A percentile compares a stretch with the other conserved stretches of the same genome.
These are phyloP conservation scores for Syritta pipiens DNA, from an alignment of 2,888 invertebrate species.

Conservation along the genomic window DNA sequence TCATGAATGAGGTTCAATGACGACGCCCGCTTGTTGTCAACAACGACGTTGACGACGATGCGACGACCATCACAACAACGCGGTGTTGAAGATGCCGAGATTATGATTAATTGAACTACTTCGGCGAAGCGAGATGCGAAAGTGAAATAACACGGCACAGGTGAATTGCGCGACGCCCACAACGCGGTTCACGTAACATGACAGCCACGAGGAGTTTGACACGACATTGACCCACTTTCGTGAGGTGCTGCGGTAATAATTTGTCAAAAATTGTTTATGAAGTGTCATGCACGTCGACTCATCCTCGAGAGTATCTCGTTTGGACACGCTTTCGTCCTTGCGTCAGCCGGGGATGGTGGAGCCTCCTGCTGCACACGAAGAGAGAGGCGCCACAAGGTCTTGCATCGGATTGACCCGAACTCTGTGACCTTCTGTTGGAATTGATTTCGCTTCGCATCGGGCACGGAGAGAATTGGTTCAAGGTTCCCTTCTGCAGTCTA, in stretches of 20 bases:
- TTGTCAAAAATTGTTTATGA: constrained; percentile 18
- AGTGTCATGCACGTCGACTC: background rate
- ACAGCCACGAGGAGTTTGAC: constrained; percentile 16
- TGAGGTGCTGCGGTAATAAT: constrained; percentile 36
- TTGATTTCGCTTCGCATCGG: constrained; percentile 64
- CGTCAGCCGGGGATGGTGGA: no score
- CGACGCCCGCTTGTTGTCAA: no score
- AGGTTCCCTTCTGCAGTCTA: constrained; percentile 63
- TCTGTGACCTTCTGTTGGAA: constrained; percentile 50
- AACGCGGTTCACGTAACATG: background rate
- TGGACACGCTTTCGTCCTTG: constrained; percentile 1
- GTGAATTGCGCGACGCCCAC: constrained; percentile 26
- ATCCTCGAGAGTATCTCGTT: background rate
- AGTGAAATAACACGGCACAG: background rate
- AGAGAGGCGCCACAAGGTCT: constrained; percentile 32
- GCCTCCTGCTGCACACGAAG: constrained; percentile 14
- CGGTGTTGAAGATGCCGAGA: constrained; percentile 41
- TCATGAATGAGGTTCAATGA: constrained; percentile 41
- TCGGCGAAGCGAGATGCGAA: constrained; percentile 2
- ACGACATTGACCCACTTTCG: constrained; percentile 57
- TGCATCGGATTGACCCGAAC: constrained; percentile 46
- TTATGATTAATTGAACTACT: constrained; percentile 62
- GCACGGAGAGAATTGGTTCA: constrained; percentile 63
- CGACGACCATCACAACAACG: constrained; percentile 19
- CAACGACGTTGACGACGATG: constrained; percentile 13